A percentile compares a stretch with the other conserved stretches of the same genome.
Evolutionary conservation across 2,797 vertebrate genomes (phyloP).

Genomic region (Tinamus major): DNA sequence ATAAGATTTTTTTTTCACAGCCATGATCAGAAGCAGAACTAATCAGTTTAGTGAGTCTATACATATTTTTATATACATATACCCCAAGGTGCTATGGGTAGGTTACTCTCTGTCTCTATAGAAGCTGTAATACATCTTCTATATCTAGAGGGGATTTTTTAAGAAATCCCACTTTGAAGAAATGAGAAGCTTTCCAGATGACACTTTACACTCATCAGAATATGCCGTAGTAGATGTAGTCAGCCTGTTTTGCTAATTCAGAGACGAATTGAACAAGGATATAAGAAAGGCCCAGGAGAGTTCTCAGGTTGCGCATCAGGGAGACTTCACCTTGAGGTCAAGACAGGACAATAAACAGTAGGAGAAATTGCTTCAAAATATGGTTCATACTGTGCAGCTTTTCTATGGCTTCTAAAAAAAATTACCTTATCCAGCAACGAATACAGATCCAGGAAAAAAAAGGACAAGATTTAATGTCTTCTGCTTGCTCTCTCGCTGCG

Average conservation of each 20-base stretch:
- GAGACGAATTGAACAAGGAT: neutral
- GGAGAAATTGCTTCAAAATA: neutral
- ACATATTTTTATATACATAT: neutral
- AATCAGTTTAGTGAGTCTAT: neutral
- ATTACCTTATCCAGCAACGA: neutral
- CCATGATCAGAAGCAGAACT: neutral
- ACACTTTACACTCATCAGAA: conserved; percentile 3
- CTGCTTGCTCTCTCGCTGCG: neutral
- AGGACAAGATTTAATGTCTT: neutral
- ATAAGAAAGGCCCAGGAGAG: neutral
- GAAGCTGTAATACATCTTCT: neutral
- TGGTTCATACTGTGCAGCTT: neutral
- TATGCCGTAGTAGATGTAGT: neutral
- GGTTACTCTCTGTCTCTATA: neutral
- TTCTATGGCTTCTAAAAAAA: neutral
- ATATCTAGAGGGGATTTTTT: neutral
- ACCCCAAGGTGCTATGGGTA: neutral
- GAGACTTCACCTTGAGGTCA: neutral
- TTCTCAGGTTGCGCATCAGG: neutral
- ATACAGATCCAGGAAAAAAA: neutral
- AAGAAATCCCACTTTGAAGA: neutral
- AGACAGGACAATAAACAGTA: neutral
- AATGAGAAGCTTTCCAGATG: neutral
- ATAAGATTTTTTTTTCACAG: neutral
- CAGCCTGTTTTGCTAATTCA: conserved; percentile 2